phyloP scores from a whole-genome alignment of 2,113 vertebrate species.

The Menidia beryllina region DNA sequence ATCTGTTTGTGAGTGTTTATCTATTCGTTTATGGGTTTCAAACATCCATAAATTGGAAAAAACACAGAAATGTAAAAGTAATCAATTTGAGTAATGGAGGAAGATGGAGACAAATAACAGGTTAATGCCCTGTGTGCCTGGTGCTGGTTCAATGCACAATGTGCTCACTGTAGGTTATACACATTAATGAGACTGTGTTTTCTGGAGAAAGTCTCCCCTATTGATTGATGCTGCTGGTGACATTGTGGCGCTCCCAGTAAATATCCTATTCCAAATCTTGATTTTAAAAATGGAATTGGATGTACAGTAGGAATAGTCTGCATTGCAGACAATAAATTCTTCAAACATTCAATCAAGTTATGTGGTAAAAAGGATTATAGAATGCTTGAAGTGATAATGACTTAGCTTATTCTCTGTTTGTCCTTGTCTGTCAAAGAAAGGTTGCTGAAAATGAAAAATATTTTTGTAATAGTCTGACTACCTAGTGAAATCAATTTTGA shows the following conservation, averaged over 20 bases:
- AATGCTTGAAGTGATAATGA: neutral
- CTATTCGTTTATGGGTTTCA: neutral
- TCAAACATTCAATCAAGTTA: neutral
- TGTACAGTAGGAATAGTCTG: neutral
- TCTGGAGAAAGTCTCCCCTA: conserved; percentile 26
- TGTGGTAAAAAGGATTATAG: neutral
- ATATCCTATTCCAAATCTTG: conserved; percentile 7
- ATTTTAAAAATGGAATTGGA: neutral
- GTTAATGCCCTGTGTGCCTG: conserved; percentile 31
- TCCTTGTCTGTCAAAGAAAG: neutral
- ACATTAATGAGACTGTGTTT: conserved; percentile 45
- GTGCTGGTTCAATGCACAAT: conserved; percentile 35
- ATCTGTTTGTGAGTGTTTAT: neutral
- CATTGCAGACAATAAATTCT: neutral
- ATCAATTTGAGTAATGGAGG: conserved; percentile 36
- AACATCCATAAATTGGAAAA: neutral
- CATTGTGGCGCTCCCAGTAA: neutral
- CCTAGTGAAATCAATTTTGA: too few relatives aligned
- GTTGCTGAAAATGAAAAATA: too few relatives aligned
- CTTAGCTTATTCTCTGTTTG: neutral
- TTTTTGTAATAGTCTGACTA: too few relatives aligned
- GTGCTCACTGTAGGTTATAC: conserved; percentile 30
- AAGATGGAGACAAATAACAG: conserved; percentile 45
- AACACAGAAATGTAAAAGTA: conserved; percentile 4
- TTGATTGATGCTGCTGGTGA: conserved; percentile 50